Evolutionary conservation across 2,113 vertebrate species (phyloP).

Genomic region (Engystomops pustulosus): DNA sequence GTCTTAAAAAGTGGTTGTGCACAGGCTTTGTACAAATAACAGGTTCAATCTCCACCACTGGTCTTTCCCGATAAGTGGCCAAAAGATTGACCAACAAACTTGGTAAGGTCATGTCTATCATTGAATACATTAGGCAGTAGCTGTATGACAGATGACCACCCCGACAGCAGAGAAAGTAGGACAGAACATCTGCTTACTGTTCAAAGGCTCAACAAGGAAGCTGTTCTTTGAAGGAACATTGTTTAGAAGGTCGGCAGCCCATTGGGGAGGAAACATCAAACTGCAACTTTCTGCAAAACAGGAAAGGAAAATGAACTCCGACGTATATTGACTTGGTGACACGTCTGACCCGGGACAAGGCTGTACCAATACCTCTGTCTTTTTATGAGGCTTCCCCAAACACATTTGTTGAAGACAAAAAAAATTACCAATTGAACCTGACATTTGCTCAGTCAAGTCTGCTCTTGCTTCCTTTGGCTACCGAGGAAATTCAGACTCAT

Average conservation of each 20-base stretch:
- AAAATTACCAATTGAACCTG: not conserved
- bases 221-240: slow-evolving; percentile 33
- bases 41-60: no score
- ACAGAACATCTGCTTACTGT: slow-evolving; percentile 1
- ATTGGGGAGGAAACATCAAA: slow-evolving; percentile 41
- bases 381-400: not conserved
- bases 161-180: not conserved
- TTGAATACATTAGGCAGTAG: not conserved
- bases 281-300: slow-evolving; percentile 43
- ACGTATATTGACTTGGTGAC: slow-evolving; percentile 19
- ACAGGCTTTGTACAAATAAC: no score
- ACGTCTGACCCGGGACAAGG: slow-evolving; percentile 35
- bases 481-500: not conserved
- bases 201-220: slow-evolving; percentile 45
- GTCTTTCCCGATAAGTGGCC: no score
- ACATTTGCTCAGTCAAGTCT: slow-evolving; percentile 19
- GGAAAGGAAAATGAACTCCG: slow-evolving; percentile 37
- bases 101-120: no score
- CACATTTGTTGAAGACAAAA: not conserved
- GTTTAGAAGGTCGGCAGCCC: not conserved
- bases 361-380: slow-evolving; percentile 22
- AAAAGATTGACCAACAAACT: no score
- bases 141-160: slow-evolving; percentile 3
- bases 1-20: no score
- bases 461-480: not conserved